Evolutionary conservation across 2,888 invertebrate genomes (phyloP).

Genomic region (Cerastoderma edule): DNA sequence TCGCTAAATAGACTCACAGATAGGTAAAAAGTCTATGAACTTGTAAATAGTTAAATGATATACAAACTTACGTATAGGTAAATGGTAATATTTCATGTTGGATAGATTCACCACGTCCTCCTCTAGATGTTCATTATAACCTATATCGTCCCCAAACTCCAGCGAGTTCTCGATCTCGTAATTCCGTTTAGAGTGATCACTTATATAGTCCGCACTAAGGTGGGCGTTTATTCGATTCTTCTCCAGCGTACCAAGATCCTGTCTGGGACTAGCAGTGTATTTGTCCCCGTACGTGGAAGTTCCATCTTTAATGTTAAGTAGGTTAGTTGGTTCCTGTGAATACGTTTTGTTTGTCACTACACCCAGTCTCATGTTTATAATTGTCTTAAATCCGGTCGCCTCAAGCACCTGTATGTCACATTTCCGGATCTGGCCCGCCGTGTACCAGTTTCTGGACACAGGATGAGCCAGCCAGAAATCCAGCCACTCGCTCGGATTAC

Average conservation of each 20-base stretch:
- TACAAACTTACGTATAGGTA: constrained; percentile 71
- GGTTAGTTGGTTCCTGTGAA: constrained; percentile 73
- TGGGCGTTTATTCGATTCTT: constrained; percentile 64
- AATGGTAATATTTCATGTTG: constrained; percentile 68
- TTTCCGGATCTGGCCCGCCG: constrained; percentile 74
- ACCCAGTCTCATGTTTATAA: constrained; percentile 74
- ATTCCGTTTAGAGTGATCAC: constrained; percentile 64
- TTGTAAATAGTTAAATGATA: not conserved
- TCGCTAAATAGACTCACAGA: not conserved
- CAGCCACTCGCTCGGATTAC: constrained; percentile 70
- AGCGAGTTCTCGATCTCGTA: constrained; percentile 71
- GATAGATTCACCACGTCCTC: constrained; percentile 57
- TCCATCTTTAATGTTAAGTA: constrained; percentile 72
- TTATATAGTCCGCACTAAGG: constrained; percentile 65
- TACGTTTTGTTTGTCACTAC: constrained; percentile 64
- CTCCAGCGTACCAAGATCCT: constrained; percentile 61
- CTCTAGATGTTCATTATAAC: constrained; percentile 74
- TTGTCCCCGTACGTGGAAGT: constrained; percentile 71
- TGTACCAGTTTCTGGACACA: constrained; percentile 74
- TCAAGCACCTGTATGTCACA: constrained; percentile 69
- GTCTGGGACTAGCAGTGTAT: constrained; percentile 63
- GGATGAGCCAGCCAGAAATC: constrained; percentile 78
- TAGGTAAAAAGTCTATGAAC: not conserved
- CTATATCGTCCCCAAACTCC: constrained; percentile 79
- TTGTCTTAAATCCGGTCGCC: constrained; percentile 67